phyloP scores from a whole-genome alignment of 2,888 invertebrate species.

The Diabrotica balteata region DNA sequence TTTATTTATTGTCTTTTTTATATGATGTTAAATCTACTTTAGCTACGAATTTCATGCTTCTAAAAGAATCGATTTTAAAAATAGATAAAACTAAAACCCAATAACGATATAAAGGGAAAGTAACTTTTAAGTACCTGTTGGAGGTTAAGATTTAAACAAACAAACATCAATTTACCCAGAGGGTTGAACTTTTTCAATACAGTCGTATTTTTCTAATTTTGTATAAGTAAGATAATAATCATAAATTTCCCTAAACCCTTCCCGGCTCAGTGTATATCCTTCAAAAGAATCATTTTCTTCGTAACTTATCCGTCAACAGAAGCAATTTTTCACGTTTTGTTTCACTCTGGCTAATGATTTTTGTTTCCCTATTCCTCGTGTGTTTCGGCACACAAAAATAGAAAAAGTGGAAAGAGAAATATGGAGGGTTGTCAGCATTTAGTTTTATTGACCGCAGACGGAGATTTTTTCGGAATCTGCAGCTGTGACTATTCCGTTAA shows the following conservation, averaged over 20 bases:
- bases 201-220: slow-evolving; percentile 4
- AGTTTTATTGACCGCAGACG: slow-evolving; percentile 61
- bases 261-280: slow-evolving; percentile 16
- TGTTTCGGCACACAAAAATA: slow-evolving; percentile 32
- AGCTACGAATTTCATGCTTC: no score
- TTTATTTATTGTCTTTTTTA: no score
- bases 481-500: slow-evolving; percentile 54
- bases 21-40: no score
- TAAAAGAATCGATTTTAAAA: no score
- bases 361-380: slow-evolving; percentile 20
- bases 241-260: slow-evolving; percentile 20
- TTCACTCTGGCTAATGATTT: slow-evolving; percentile 28
- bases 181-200: neutral
- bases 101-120: no score
- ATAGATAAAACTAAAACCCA: no score
- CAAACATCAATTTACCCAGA: no score
- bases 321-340: slow-evolving; percentile 34
- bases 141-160: no score
- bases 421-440: slow-evolving; percentile 56
- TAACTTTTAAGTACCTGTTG: no score
- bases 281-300: slow-evolving; percentile 24
- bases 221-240: neutral
- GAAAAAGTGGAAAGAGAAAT: slow-evolving; percentile 34
- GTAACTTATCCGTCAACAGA: slow-evolving; percentile 26
- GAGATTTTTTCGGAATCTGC: slow-evolving; percentile 51